Base-by-base conservation (phyloP, 2,888 invertebrate species). In the Drosophila planitibia region DNA sequence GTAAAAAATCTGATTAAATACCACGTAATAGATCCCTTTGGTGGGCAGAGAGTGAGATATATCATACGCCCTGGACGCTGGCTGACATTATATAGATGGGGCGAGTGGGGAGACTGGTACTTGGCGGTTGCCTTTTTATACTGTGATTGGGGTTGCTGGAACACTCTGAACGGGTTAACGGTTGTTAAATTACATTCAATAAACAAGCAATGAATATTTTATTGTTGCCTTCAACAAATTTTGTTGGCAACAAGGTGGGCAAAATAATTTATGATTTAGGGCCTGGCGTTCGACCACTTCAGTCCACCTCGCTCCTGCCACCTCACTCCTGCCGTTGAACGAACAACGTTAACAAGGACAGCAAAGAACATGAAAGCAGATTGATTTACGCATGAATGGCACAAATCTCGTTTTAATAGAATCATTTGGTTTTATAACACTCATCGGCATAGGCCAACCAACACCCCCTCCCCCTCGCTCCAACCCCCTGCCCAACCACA, bases 151-250 rank as follows among this genome's bases (percentile, higher is more conserved):
- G 22, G 55, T 37, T 35, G 57, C 47, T 61, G 52, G 65, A 35
- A 44, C 47, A 37, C 35, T 51, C 54, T 49, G 80, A 83, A 80
- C 76, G 84, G 83, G 91, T 91, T 91, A 85, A 91, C 83, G 82
- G 89, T 91, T 90, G 83, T 89, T 91, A 90, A 91, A 91, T 90
- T 89, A 90, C 84, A 92, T 90, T 92, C 91, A 93, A 93, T 92
- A 92, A 92, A 92, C 91, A 92, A 92, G 92, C 93, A 85, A 92
- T 93, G 92, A 92, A 92, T 90, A 89, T 93, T 93, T 92, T 93
- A 92, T 92, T 90, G 81, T 82, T 83, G 81, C 73, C 71, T 73
- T 69, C 74, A 77, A 71, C 76, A 76, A 78, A 73, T 64, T 74
- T 70, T 41, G 81, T 60, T 77, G 61, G 64, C 74, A 76, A 71